Conservation (phyloP, 2,888 invertebrate genomes). For the Lampropteryx suffumata region DNA sequence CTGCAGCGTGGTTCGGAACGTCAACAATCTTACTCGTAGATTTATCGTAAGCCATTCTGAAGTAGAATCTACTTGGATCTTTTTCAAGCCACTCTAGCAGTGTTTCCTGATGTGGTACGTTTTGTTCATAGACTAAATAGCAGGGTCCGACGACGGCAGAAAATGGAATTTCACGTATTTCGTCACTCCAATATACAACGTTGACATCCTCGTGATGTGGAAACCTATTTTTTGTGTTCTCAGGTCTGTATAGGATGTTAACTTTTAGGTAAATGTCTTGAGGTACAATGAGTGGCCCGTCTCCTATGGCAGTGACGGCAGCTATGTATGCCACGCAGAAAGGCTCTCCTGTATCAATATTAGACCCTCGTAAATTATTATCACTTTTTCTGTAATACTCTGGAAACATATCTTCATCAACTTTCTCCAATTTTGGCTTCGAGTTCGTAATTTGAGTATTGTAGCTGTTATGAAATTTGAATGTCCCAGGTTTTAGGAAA, state of each 20-base stretch:
- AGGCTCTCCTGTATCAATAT: conserved; percentile 88
- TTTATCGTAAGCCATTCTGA: conserved; percentile 86
- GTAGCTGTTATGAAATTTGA: conserved; percentile 78
- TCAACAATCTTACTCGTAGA: conserved; percentile 81
- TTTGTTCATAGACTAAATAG: conserved; percentile 85
- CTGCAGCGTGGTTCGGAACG: conserved; percentile 83
- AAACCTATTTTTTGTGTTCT: conserved; percentile 86
- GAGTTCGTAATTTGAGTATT: conserved; percentile 34
- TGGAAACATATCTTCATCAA: conserved; percentile 89
- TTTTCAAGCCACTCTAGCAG: conserved; percentile 83
- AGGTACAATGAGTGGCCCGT: conserved; percentile 75
- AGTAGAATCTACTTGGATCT: conserved; percentile 89
- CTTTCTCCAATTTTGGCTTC: conserved; percentile 69
- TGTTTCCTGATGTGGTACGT: conserved; percentile 74
- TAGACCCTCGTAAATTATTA: conserved; percentile 87
- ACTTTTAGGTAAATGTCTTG: conserved; percentile 86
- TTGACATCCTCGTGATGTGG: conserved; percentile 87
- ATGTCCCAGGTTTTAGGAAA: conserved; percentile 85
- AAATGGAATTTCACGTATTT: conserved; percentile 85
- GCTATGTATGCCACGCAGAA: conserved; percentile 88
- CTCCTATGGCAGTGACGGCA: conserved; percentile 82
- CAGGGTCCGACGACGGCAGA: conserved; percentile 87
- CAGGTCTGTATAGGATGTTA: conserved; percentile 88
- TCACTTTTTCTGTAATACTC: conserved; percentile 91
- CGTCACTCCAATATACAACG: conserved; percentile 89